Evolutionary conservation across 2,797 vertebrate genomes (phyloP).

Genomic region (Lophotriccus pileatus): DNA sequence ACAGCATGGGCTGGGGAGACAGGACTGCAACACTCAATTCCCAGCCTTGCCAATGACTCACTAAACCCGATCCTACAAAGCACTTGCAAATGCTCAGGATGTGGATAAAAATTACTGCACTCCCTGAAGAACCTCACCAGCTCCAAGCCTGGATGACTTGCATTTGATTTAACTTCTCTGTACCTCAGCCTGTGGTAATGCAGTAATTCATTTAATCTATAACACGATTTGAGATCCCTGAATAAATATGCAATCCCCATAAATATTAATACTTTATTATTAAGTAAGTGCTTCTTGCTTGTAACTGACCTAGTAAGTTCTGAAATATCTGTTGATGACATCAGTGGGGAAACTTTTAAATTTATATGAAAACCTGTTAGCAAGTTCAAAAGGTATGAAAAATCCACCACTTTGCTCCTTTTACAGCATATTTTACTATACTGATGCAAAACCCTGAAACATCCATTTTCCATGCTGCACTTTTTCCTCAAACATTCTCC

Average conservation of each 20-base stretch:
- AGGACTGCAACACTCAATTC: background rate
- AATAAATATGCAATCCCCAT: constrained; percentile 51
- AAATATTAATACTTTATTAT: constrained; percentile 67
- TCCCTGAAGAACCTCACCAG: background rate
- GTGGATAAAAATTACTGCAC: background rate
- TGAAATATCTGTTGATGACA: constrained; percentile 16
- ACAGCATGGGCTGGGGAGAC: background rate
- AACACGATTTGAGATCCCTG: constrained; percentile 24
- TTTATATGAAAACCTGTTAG: constrained; percentile 36
- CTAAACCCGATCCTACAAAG: background rate
- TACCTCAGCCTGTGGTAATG: background rate
- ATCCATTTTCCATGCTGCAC: constrained; percentile 5
- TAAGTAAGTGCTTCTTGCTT: constrained; percentile 48
- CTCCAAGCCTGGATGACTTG: background rate
- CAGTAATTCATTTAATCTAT: constrained; percentile 47
- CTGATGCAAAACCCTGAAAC: background rate
- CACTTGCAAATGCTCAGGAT: background rate
- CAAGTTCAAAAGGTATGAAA: constrained; percentile 37
- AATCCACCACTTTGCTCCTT: background rate
- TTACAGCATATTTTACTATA: background rate
- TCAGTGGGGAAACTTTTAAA: constrained; percentile 26
- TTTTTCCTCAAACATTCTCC: background rate
- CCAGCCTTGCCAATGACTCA: background rate
- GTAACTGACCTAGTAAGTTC: constrained; percentile 41
- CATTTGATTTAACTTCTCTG: constrained; percentile 23